A percentile compares a stretch with the other conserved stretches of the same genome.
These are phyloP conservation scores for Nibea coibor DNA, from an alignment of 2,113 vertebrate species.

Conservation along the genomic window DNA sequence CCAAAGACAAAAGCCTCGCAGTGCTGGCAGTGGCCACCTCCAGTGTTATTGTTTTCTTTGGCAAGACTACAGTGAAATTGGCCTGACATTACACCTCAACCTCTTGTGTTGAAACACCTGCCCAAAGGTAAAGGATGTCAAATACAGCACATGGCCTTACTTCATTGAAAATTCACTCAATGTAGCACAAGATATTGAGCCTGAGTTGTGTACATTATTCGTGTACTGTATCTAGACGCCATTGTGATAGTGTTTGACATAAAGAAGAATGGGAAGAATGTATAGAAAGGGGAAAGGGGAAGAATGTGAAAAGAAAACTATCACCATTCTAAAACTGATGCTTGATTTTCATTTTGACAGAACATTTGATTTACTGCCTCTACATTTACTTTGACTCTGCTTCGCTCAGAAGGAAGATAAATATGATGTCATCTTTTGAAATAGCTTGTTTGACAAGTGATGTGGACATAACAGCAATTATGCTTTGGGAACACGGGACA, in stretches of 20 bases:
- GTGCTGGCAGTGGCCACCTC: slow-evolving; percentile 61
- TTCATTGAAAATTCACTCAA: slow-evolving; percentile 34
- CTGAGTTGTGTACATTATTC: not conserved
- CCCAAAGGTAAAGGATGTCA: slow-evolving; percentile 55
- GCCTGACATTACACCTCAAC: slow-evolving; percentile 52
- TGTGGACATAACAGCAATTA: slow-evolving; percentile 1
- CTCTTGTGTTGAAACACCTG: slow-evolving; percentile 50
- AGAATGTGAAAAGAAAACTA: not conserved
- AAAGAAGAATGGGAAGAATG: not conserved
- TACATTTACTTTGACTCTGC: not conserved
- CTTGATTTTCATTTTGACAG: slow-evolving; percentile 10
- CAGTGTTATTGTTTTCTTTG: slow-evolving; percentile 65
- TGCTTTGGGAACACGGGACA: not conserved
- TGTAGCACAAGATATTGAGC: not conserved
- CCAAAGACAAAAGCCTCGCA: slow-evolving; percentile 68
- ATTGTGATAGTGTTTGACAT: not conserved
- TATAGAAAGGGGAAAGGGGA: not conserved
- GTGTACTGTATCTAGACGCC: slow-evolving; percentile 1
- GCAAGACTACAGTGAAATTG: slow-evolving; percentile 51
- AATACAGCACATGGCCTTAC: slow-evolving; percentile 29
- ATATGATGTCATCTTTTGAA: not conserved
- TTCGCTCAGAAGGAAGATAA: not conserved
- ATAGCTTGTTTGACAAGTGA: slow-evolving; percentile 1
- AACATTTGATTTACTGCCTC: not conserved
- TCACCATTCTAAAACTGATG: not conserved